These are phyloP conservation scores for Myathropa florea DNA, from an alignment of 2,888 invertebrate genomes.

Conservation along the genomic window DNA sequence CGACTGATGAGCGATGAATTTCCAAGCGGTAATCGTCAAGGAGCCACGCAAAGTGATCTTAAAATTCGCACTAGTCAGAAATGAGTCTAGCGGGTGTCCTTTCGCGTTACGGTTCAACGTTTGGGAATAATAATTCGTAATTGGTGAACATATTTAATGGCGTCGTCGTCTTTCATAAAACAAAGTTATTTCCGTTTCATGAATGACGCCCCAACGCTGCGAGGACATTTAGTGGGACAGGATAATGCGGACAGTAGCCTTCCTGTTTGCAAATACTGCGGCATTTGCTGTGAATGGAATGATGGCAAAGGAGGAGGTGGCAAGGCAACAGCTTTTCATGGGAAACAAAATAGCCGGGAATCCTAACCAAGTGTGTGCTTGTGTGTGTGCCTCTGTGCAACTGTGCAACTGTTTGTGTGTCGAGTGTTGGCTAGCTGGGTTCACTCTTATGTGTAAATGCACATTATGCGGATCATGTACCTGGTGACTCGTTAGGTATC, in stretches of 20 bases:
- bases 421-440: not conserved
- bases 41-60: slow-evolving; percentile 33
- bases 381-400: not conserved
- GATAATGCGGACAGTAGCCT: slow-evolving; percentile 68
- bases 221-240: slow-evolving; percentile 68
- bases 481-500: slow-evolving; percentile 65
- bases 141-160: slow-evolving; percentile 64
- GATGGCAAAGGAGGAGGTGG: slow-evolving; percentile 3
- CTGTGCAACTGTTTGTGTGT: not conserved
- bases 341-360: slow-evolving; percentile 24
- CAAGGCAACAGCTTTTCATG: slow-evolving; percentile 34
- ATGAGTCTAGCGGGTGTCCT: slow-evolving; percentile 50
- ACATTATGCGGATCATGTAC: slow-evolving; percentile 70
- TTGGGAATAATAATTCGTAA: slow-evolving; percentile 69
- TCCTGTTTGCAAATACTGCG: slow-evolving; percentile 69
- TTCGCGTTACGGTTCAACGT: slow-evolving; percentile 53
- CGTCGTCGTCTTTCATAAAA: slow-evolving; percentile 57
- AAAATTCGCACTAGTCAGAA: slow-evolving; percentile 18
- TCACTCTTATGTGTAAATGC: slow-evolving; percentile 64
- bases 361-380: not conserved
- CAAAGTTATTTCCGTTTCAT: slow-evolving; percentile 68
- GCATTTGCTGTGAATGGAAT: slow-evolving; percentile 60
- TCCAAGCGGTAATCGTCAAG: slow-evolving; percentile 25
- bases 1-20: slow-evolving; percentile 28
- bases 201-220: slow-evolving; percentile 46